Percentiles rank a stretch among this genome's conserved stretches.
Conservation (phyloP, 2,888 invertebrate genomes). For the Camptogramma bilineatum region DNA sequence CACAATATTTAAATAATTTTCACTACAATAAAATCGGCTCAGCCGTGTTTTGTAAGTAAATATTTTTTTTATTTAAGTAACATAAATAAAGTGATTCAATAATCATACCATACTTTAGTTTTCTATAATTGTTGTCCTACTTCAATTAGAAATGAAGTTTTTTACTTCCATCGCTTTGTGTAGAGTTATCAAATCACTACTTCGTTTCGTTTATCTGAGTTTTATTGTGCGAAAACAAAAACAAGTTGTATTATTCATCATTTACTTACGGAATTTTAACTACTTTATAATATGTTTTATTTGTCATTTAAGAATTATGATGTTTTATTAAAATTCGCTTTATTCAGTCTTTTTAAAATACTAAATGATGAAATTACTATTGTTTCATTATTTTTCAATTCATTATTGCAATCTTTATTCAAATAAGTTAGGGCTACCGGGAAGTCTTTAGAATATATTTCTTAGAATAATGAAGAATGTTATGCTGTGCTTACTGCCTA, state of each 20-base stretch:
- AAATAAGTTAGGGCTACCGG: not conserved
- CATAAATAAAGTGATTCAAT: not conserved
- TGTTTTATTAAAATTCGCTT: conserved; percentile 74
- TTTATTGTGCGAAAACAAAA: not conserved
- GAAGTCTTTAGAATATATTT: not conserved
- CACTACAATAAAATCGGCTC: not conserved
- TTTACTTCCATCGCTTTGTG: not conserved
- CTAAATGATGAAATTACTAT: conserved; percentile 19
- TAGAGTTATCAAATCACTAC: not conserved
- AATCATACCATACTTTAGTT: not conserved
- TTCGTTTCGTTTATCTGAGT: not conserved
- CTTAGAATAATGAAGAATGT: not conserved
- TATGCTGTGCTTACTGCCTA: not conserved
- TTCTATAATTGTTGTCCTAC: not conserved
- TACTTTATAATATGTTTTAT: conserved; percentile 41
- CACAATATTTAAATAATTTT: not conserved
- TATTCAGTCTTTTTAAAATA: conserved; percentile 72
- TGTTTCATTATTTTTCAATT: not conserved
- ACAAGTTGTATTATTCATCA: not conserved
- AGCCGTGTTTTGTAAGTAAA: not conserved
- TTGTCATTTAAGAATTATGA: conserved; percentile 48
- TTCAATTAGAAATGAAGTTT: not conserved
- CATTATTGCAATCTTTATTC: conserved; percentile 3
- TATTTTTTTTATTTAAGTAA: not conserved
- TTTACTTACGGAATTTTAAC: conserved; percentile 7